Base-by-base conservation (phyloP, 2,797 vertebrate genomes). In the Danio kyathit region DNA sequence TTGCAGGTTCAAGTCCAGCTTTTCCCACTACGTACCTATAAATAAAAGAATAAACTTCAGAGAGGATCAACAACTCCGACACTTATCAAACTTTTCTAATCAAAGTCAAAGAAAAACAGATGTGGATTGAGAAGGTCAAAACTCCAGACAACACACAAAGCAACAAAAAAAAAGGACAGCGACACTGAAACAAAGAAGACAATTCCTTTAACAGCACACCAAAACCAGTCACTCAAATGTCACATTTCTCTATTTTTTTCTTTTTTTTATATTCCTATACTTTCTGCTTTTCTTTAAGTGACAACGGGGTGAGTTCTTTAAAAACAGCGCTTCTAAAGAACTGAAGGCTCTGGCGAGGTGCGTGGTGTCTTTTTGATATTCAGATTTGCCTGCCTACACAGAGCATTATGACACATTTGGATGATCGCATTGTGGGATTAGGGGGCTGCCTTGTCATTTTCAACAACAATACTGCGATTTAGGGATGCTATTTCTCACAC, bases 371-470 rank as follows among this genome's bases (percentile, higher is more conserved):
- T 93, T 93, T 93, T 94, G 91, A 94, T 94, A 93, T 93, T 91
- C 92, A 93, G 91, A 90, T 90, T 88, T 78, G 88, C 88, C 91
- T 91, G 92, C 90, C 94, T 94, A 93, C 93, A 94, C 91, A 89
- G 89, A 75, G 94, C 94, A 95, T 92, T 93, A 92, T 94, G 92
- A 94, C 94, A 92, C 90, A 92, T 93, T 91, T 93, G 92, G 94
- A 92, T 93, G 94, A 95, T 94, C 90, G 93, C 90, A 92, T 93
- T 94, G 93, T 92, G 91, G 93, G 94, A 95, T 95, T 94, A 96
- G 92, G 92, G 90, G 91, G 91, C 91, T 90, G 94, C 92, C 95
- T 95, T 95, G 93, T 95, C 94, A 93, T 94, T 95, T 94, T 90
- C 91, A 92, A 94, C 93, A 93, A 94, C 95, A 95, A 95, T 89